Evolutionary conservation across 2,113 vertebrate species (phyloP).

Genomic region (Corynorhinus townsendii): DNA sequence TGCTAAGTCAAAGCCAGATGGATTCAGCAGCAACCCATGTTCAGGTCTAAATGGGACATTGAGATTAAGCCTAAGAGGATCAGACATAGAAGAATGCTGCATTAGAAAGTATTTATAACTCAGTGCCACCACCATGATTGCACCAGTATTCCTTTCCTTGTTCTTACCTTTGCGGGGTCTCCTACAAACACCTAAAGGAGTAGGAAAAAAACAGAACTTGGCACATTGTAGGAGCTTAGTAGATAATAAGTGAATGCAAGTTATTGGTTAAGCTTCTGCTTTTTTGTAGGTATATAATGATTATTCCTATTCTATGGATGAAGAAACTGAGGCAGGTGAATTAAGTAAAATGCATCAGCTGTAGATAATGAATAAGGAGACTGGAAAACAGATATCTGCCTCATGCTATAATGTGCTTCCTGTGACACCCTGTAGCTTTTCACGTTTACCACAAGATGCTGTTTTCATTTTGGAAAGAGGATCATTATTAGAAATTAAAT

Average conservation of each 20-base stretch:
- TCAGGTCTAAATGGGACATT: not conserved
- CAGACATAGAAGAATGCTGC: not conserved
- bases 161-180: not conserved
- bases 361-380: not conserved
- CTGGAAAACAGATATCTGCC: not conserved
- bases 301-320: not conserved
- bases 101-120: not conserved
- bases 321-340: not conserved
- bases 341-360: not conserved
- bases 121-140: not conserved
- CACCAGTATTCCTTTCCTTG: not conserved
- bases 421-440: not conserved
- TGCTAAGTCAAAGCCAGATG: not conserved
- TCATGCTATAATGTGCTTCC: not conserved
- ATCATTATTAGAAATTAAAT: constrained; percentile 59
- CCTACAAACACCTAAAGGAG: not conserved
- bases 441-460: not conserved
- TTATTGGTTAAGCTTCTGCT: not conserved
- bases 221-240: not conserved
- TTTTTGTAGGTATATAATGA: not conserved
- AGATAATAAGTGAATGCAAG: not conserved
- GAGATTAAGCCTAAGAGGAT: not conserved
- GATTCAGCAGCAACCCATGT: not conserved
- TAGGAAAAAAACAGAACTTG: not conserved
- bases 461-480: constrained; percentile 33